These are phyloP conservation scores for Dicaeum eximium DNA, from an alignment of 2,113 vertebrate genomes.

Conservation along the genomic window DNA sequence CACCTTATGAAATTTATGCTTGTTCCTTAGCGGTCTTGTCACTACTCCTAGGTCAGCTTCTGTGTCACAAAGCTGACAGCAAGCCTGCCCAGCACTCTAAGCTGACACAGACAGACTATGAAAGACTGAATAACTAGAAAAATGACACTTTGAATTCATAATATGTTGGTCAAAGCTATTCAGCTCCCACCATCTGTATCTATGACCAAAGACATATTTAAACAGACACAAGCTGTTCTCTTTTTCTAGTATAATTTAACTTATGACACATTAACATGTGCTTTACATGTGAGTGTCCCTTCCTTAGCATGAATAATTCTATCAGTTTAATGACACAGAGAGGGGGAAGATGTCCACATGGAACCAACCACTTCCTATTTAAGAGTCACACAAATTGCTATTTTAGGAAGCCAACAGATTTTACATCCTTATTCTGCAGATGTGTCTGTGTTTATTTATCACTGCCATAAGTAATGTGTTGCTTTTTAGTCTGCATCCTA, in stretches of 20 bases:
- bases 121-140: background rate
- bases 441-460: background rate
- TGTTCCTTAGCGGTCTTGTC: background rate
- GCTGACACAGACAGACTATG: background rate
- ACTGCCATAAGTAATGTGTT: background rate
- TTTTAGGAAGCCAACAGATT: background rate
- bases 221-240: background rate
- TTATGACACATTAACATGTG: background rate
- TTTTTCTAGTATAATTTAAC: background rate
- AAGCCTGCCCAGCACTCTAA: background rate
- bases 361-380: background rate
- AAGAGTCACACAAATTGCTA: background rate
- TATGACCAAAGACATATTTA: background rate
- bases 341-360: background rate
- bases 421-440: background rate
- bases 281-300: background rate
- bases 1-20: background rate
- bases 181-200: background rate
- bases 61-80: background rate
- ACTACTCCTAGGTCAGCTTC: background rate
- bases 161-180: background rate
- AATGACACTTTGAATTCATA: background rate
- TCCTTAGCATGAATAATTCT: background rate
- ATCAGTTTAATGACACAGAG: background rate
- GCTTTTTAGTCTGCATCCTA: background rate